A percentile compares a stretch with the other conserved stretches of the same genome.
These are phyloP conservation scores for Argentina silus DNA, from an alignment of 2,797 vertebrate genomes.

Conservation along the genomic window DNA sequence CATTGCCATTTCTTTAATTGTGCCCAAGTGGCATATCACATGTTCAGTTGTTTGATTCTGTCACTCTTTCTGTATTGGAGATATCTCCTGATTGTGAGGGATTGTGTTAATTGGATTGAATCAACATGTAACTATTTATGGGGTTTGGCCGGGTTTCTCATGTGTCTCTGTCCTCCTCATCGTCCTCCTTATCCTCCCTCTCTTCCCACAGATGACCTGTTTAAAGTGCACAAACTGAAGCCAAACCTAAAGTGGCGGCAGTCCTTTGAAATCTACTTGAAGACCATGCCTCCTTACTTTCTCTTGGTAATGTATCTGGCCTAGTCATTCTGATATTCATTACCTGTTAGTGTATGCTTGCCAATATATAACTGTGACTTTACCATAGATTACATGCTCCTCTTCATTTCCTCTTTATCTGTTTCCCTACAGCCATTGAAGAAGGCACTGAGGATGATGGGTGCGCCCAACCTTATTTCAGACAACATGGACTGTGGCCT, in stretches of 20 bases:
- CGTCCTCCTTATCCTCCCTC: constrained; percentile 7
- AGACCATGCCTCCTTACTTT: constrained; percentile 97
- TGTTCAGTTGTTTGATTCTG: not conserved
- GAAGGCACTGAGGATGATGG: constrained; percentile 99
- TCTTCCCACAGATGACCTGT: constrained; percentile 90
- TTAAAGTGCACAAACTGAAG: constrained; percentile 99
- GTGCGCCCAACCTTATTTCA: constrained; percentile 95
- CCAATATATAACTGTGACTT: not conserved
- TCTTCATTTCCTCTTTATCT: constrained; percentile 41
- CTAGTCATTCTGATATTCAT: not conserved
- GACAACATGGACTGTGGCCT: constrained; percentile 98
- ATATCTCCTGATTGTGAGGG: too few species aligned
- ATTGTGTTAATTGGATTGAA: too few species aligned
- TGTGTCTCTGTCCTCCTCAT: constrained; percentile 11
- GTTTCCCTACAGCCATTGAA: constrained; percentile 89
- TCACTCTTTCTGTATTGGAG: not conserved
- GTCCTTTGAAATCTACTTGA: constrained; percentile 97
- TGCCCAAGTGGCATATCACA: too few species aligned
- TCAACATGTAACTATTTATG: too few species aligned
- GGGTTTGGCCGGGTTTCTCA: not conserved
- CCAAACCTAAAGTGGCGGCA: constrained; percentile 98
- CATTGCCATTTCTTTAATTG: too few species aligned
- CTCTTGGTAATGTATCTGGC: constrained; percentile 83
- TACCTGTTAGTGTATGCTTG: not conserved
- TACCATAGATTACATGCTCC: not conserved